These are phyloP conservation scores for Zootoca vivipara DNA, from an alignment of 2,113 vertebrate genomes.

Conservation along the genomic window DNA sequence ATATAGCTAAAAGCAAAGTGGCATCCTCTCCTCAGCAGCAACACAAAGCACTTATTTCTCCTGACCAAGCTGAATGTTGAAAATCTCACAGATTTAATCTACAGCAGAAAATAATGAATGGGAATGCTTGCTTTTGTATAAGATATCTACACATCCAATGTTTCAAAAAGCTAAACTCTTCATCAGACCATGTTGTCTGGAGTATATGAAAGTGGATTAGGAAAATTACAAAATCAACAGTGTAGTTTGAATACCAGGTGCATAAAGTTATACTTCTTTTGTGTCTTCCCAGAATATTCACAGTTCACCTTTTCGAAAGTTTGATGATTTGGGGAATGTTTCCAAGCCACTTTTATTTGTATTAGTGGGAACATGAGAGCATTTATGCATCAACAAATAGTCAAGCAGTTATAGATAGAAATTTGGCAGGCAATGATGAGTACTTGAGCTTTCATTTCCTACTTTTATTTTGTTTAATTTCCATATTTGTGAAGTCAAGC, in stretches of 20 bases:
- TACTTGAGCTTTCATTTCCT: background rate
- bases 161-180: background rate
- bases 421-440: background rate
- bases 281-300: background rate
- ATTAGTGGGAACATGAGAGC: background rate
- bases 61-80: slow-evolving; percentile 13
- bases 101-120: slow-evolving; percentile 24
- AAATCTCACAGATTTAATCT: slow-evolving; percentile 34
- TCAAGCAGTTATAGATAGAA: background rate
- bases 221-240: background rate
- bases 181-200: background rate
- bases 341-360: slow-evolving; percentile 3
- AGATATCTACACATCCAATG: background rate
- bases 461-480: background rate
- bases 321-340: background rate
- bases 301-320: background rate
- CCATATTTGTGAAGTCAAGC: background rate
- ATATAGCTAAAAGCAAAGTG: slow-evolving; percentile 27
- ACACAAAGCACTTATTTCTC: slow-evolving; percentile 39
- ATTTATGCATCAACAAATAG: background rate
- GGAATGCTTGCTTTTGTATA: background rate
- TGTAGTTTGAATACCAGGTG: background rate
- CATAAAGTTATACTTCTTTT: background rate
- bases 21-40: slow-evolving; percentile 32
- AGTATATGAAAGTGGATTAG: background rate